A percentile compares a stretch with the other conserved stretches of the same genome.
phyloP scores from a whole-genome alignment of 2,113 vertebrate genomes.

The Lasiurus borealis region DNA sequence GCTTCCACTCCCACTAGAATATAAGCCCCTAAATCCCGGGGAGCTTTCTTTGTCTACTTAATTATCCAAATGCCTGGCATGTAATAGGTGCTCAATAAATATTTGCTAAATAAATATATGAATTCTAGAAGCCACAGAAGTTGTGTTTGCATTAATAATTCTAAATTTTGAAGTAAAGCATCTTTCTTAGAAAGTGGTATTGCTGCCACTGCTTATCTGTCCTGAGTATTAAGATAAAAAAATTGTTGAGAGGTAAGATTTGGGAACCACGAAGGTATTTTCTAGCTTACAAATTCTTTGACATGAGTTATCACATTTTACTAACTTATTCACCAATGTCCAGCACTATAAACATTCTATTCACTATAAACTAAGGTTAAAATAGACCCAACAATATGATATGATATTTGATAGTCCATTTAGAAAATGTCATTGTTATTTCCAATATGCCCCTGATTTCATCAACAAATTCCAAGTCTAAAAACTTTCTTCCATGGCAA shows the following conservation, averaged over 20 bases:
- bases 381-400: not conserved
- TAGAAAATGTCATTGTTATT: conserved; percentile 6
- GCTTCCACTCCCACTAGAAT: not conserved
- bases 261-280: conserved; percentile 5
- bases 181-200: conserved; percentile 16
- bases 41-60: conserved; percentile 50
- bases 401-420: not conserved
- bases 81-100: not conserved
- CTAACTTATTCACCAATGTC: conserved; percentile 27
- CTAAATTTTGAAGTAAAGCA: conserved; percentile 49
- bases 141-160: not conserved
- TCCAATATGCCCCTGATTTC: conserved; percentile 5
- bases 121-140: conserved; percentile 42
- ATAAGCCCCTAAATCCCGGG: conserved; percentile 9
- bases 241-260: not conserved
- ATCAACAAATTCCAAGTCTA: not conserved
- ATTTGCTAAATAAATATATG: conserved; percentile 37
- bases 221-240: conserved; percentile 33
- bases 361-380: not conserved
- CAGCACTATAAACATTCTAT: not conserved
- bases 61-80: conserved; percentile 7
- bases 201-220: not conserved
- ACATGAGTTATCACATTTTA: not conserved
- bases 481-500: conserved; percentile 41
- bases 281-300: conserved; percentile 35